These are phyloP conservation scores for Abramis brama DNA, from an alignment of 2,113 vertebrate species.

Conservation along the genomic window DNA sequence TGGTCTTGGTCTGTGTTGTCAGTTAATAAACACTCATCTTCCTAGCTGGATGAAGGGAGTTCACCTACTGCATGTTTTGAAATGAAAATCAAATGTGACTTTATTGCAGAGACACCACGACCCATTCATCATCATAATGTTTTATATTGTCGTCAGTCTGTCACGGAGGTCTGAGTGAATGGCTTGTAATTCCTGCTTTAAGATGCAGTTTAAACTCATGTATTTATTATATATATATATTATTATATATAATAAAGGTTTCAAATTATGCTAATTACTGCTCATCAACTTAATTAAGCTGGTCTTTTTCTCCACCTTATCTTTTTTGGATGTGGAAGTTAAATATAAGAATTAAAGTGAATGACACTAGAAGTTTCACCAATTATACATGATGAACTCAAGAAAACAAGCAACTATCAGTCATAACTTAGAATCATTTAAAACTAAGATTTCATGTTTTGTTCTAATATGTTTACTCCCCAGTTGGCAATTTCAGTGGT, in stretches of 20 bases:
- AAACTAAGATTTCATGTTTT: not conserved
- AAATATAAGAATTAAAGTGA: not conserved
- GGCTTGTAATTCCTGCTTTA: constrained; percentile 49
- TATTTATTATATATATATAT: constrained; percentile 44
- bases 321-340: not conserved
- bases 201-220: constrained; percentile 27
- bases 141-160: constrained; percentile 27
- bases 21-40: constrained; percentile 24
- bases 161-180: constrained; percentile 28
- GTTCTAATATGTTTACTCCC: not conserved
- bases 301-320: not conserved
- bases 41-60: not conserved
- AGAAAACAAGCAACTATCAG: not conserved
- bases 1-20: constrained; percentile 1
- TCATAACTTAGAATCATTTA: not conserved
- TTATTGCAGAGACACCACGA: constrained; percentile 35
- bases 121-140: constrained; percentile 42
- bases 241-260: too few species aligned
- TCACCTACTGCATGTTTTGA: constrained; percentile 27
- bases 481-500: not conserved
- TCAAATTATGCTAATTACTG: constrained; percentile 41
- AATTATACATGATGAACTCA: not conserved
- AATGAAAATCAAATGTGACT: constrained; percentile 41
- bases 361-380: not conserved
- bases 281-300: constrained; percentile 39